These are phyloP conservation scores for Toxotes jaculatrix DNA, from an alignment of 2,113 vertebrate genomes.

Conservation along the genomic window DNA sequence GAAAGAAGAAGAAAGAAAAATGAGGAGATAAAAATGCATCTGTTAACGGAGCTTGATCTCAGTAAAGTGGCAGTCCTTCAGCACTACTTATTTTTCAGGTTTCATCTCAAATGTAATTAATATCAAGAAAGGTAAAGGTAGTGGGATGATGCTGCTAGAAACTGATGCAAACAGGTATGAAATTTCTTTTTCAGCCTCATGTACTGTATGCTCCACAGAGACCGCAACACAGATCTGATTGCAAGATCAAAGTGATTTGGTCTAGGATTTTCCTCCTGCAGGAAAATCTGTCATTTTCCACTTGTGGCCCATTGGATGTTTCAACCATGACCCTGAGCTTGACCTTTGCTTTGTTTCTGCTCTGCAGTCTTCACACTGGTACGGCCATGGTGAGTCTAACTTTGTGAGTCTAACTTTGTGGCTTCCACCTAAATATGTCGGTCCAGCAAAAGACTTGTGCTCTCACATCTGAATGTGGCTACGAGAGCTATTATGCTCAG, in stretches of 20 bases:
- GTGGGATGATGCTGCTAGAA: neutral
- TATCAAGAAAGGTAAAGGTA: constrained; percentile 4
- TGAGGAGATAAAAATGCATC: neutral
- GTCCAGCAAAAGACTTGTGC: neutral
- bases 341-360: constrained; percentile 51
- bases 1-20: neutral
- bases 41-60: constrained; percentile 2
- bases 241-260: neutral
- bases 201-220: neutral
- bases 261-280: neutral
- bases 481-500: neutral
- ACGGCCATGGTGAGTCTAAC: constrained; percentile 59
- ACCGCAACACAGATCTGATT: neutral
- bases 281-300: neutral
- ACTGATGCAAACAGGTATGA: neutral
- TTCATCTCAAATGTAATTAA: neutral
- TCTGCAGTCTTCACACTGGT: constrained; percentile 44
- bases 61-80: constrained; percentile 7
- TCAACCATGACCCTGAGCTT: constrained; percentile 57
- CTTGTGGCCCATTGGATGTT: neutral
- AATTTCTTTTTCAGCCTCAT: neutral
- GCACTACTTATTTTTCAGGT: neutral
- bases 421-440: neutral
- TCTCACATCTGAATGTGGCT: neutral
- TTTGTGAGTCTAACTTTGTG: constrained; percentile 26